These are phyloP conservation scores for Naso thynnoides DNA, from an alignment of 2,797 vertebrate genomes.

Conservation along the genomic window DNA sequence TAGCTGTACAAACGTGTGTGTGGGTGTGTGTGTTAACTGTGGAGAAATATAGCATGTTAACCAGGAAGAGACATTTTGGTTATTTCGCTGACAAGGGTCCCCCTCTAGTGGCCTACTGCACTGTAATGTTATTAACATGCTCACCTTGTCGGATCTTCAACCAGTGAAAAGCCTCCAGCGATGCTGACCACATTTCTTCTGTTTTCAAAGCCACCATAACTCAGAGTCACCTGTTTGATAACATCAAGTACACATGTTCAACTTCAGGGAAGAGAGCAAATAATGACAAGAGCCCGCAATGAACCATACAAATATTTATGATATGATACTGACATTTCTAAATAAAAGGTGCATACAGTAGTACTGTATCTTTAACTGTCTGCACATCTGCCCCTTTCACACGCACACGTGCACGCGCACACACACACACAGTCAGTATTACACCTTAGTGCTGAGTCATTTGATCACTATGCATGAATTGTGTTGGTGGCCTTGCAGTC, in stretches of 20 bases:
- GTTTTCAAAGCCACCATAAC: constrained; percentile 95
- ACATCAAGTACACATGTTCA: neutral
- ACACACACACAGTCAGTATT: neutral
- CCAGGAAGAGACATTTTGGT: too few species aligned
- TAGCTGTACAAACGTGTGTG: too few species aligned
- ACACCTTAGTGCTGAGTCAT: neutral
- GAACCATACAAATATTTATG: neutral
- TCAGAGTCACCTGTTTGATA: constrained; percentile 90
- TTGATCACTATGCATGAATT: neutral
- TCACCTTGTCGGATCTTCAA: constrained; percentile 94
- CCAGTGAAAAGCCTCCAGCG: constrained; percentile 87
- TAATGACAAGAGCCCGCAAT: neutral
- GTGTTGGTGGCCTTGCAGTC: neutral
- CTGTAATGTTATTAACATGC: neutral
- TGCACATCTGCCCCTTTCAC: too few species aligned
- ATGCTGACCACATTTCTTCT: constrained; percentile 91
- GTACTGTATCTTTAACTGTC: too few species aligned
- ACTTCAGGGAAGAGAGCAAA: neutral
- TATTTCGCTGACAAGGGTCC: too few species aligned
- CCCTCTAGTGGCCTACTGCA: too few species aligned
- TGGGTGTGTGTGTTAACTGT: too few species aligned
- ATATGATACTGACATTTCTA: neutral
- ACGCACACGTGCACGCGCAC: too few species aligned
- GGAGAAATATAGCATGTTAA: too few species aligned
- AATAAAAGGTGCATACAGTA: too few species aligned